phyloP scores from a whole-genome alignment of 2,113 vertebrate species.

The Calypte anna region DNA sequence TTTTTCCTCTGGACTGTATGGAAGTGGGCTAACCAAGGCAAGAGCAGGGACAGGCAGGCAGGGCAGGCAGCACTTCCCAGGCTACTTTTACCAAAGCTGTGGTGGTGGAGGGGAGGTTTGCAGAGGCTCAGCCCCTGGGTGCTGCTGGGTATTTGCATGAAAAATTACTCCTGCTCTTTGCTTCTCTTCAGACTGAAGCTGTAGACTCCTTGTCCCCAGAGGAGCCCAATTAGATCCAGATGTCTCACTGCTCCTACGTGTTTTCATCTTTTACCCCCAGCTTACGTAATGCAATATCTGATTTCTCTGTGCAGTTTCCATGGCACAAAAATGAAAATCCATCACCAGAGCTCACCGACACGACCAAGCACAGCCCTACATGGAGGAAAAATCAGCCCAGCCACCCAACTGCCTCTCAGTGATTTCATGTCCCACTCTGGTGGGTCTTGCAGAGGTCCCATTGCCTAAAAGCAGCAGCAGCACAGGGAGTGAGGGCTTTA shows the following conservation, averaged over 20 bases:
- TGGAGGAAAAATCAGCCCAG: neutral
- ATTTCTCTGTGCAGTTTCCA: neutral
- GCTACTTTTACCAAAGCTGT: neutral
- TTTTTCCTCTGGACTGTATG: neutral
- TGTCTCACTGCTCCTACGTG: neutral
- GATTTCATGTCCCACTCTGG: neutral
- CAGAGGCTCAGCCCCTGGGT: neutral
- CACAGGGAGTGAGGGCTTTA: fast-evolving
- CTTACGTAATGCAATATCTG: neutral
- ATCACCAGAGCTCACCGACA: neutral
- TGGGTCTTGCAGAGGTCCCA: neutral
- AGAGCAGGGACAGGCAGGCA: neutral
- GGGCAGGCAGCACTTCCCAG: fast-evolving
- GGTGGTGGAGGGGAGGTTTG: neutral
- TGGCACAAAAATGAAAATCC: neutral
- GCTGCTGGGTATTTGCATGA: neutral
- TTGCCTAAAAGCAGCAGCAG: neutral
- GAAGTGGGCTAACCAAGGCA: too few species aligned
- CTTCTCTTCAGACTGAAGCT: conserved; percentile 18
- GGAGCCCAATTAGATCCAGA: conserved; percentile 55
- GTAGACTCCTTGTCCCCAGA: neutral
- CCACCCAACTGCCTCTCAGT: fast-evolving
- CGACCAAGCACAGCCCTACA: neutral
- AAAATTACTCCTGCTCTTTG: conserved; percentile 24
- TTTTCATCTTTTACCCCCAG: neutral